Conservation (phyloP, 2,797 vertebrate species). For the Rhinichthys osculus region DNA sequence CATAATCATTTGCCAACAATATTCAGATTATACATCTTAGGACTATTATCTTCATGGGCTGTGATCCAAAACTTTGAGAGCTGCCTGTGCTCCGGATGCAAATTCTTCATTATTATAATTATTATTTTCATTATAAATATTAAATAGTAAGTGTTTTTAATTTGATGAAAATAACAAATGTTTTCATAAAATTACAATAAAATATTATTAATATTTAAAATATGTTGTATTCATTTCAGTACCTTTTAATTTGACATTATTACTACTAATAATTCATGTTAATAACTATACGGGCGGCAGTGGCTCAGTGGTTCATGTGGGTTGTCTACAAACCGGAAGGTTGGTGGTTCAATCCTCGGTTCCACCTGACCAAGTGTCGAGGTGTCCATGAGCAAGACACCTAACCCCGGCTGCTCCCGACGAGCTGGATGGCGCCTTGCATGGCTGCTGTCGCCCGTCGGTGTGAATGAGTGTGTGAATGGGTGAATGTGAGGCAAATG, state of each 20-base stretch:
- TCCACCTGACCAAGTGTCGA: no score
- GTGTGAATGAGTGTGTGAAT: no score
- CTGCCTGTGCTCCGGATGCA: background rate
- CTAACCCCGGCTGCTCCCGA: no score
- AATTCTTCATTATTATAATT: background rate
- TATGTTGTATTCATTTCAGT: background rate
- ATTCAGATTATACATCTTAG: slow-evolving; percentile 28
- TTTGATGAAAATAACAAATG: background rate
- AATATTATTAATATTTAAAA: background rate
- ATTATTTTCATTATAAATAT: background rate
- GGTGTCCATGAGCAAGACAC: no score
- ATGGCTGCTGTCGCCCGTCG: no score
- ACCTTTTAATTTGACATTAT: background rate
- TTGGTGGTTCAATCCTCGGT: no score
- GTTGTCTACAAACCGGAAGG: no score
- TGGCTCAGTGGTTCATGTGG: no score
- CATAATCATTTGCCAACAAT: slow-evolving; percentile 7
- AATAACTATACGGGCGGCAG: no score
- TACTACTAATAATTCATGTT: background rate
- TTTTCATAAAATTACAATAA: background rate
- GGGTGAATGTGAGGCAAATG: no score
- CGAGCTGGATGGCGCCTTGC: no score
- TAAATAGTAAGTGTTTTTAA: background rate
- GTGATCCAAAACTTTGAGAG: slow-evolving; percentile 5
- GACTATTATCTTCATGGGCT: background rate